Evolutionary conservation across 2,888 invertebrate species (phyloP).

Genomic region (Elgonia sp.): DNA sequence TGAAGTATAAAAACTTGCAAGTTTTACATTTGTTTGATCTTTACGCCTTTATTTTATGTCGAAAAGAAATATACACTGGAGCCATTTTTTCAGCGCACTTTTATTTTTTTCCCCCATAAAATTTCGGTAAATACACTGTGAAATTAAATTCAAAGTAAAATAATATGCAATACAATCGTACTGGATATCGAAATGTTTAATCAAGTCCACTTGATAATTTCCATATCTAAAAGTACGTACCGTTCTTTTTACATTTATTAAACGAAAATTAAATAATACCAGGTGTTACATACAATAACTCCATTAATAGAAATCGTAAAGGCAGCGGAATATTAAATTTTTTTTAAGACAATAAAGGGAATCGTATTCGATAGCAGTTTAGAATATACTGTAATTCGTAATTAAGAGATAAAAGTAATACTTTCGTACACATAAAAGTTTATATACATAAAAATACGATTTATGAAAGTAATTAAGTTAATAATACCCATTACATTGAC

Average conservation of each 20-base stretch:
- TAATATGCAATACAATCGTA: neutral
- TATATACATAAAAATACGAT: conserved; percentile 14
- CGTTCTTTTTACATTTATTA: neutral
- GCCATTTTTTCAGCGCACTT: conserved; percentile 22
- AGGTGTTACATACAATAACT: conserved; percentile 8
- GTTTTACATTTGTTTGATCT: conserved; percentile 44
- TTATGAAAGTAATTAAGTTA: conserved; percentile 25
- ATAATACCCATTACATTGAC: conserved; percentile 18
- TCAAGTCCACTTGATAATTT: conserved; percentile 11
- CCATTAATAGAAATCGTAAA: conserved; percentile 25
- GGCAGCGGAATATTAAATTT: conserved; percentile 7
- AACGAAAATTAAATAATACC: conserved; percentile 21
- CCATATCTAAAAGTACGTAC: conserved; percentile 17
- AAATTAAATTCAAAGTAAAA: conserved; percentile 1
- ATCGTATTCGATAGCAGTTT: neutral
- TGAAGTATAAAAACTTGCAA: conserved; percentile 29
- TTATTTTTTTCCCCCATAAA: neutral
- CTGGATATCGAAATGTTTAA: conserved; percentile 21
- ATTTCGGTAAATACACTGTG: conserved; percentile 17
- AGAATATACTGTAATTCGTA: neutral
- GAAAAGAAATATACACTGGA: neutral
- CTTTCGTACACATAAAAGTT: neutral
- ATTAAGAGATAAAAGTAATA: neutral
- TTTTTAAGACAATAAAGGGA: conserved; percentile 5
- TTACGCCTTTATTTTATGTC: conserved; percentile 42